phyloP scores from a whole-genome alignment of 2,888 invertebrate genomes.

The Argyra leucocephala region DNA sequence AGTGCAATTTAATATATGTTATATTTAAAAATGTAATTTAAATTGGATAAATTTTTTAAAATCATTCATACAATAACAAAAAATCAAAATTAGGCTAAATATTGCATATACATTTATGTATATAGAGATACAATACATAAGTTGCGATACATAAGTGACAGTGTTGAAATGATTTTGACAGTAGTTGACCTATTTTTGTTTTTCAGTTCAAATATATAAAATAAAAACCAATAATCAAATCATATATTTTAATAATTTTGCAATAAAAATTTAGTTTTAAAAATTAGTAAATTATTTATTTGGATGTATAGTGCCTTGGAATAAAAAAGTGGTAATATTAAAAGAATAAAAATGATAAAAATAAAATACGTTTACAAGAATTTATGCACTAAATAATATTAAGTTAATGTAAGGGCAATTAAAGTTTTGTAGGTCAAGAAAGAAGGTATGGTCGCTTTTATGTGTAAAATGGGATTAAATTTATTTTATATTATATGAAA shows the following conservation, averaged over 20 bases:
- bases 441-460: constrained; percentile 3
- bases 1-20: neutral
- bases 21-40: neutral
- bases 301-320: neutral
- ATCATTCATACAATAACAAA: neutral
- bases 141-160: constrained; percentile 2
- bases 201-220: constrained; percentile 2
- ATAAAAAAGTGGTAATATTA: constrained; percentile 1
- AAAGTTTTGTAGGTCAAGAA: constrained; percentile 6
- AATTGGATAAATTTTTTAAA: neutral
- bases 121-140: neutral
- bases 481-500: neutral
- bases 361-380: neutral
- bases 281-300: neutral
- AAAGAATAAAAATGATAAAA: neutral
- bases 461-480: neutral
- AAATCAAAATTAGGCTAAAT: constrained; percentile 1
- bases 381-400: constrained; percentile 6
- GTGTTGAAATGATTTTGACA: constrained; percentile 6
- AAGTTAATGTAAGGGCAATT: constrained; percentile 6
- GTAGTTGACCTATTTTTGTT: constrained; percentile 6
- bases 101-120: neutral
- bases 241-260: neutral
- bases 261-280: neutral
- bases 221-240: constrained; percentile 2